phyloP scores from a whole-genome alignment of 2,797 vertebrate genomes.

The Gobionotothen gibberifrons region DNA sequence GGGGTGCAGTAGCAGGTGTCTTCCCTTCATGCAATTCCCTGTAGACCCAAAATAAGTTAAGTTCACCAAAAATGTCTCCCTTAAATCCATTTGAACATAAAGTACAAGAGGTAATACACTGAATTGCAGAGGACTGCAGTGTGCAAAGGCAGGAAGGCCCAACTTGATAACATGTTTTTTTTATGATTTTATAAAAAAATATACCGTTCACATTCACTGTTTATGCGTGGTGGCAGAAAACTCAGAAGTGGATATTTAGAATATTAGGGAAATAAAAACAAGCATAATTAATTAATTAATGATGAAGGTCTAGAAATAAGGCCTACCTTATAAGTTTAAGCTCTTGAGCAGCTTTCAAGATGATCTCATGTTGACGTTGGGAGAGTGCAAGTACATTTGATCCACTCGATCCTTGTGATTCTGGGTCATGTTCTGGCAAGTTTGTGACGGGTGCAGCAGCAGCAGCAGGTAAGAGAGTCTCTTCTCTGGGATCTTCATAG shows the following conservation, averaged over 20 bases:
- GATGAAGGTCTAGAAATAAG: constrained; percentile 39
- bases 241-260: background rate
- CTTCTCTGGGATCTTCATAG: constrained; percentile 78
- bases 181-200: background rate
- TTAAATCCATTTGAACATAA: background rate
- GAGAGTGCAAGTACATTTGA: constrained; percentile 94
- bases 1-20: constrained; percentile 84
- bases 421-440: constrained; percentile 81
- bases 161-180: background rate
- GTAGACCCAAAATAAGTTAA: constrained; percentile 56
- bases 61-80: background rate
- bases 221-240: background rate
- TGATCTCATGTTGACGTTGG: constrained; percentile 98
- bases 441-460: constrained; percentile 58
- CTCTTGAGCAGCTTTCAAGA: constrained; percentile 98
- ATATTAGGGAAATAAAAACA: background rate
- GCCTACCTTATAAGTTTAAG: constrained; percentile 95
- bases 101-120: background rate
- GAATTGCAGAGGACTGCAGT: background rate
- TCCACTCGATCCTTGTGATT: constrained; percentile 76
- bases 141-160: background rate
- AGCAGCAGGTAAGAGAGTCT: constrained; percentile 63
- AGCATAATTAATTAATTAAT: background rate
- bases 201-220: background rate
- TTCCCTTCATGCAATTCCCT: constrained; percentile 95